Base-by-base conservation (phyloP, 2,797 vertebrate genomes). In the Acanthiza pusilla region DNA sequence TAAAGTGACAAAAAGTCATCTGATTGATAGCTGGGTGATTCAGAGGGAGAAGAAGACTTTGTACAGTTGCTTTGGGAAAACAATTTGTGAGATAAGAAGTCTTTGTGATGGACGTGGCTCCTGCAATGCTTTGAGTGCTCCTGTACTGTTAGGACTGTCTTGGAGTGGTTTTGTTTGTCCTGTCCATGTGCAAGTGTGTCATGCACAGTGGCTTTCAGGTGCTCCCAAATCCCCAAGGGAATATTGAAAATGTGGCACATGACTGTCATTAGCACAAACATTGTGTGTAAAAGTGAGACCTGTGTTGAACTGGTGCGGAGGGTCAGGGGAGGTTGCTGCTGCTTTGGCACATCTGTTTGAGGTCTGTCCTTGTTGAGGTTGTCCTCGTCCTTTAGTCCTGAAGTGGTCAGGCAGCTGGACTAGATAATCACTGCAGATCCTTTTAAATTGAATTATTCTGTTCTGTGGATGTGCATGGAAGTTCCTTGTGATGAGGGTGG, bases 161-260 rank as follows among this genome's bases (percentile, higher is more conserved):
- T 48, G 58, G 11, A 16, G 7, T 0, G 0, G 19, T 23, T 38
- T 0, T 0, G 2, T 89, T 80, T 72, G 34, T 26, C 21, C 22
- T 25, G 45, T 67, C 50, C 58, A 4, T 0, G 0, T 71, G 68
- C 26, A 67, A 11, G 25, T 38, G 22, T 65, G 83, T 21, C 1
- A 8, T 63, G 34, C 43, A 38, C 17, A 42, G 60, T 8, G 15
- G 29, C 57, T 66, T 85, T 32, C 38, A 61, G 34, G n/a, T 40
- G 75, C 47, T 51, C 13, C 15, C 38, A 65, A 6, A 68, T 75
- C 32, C 43, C 53, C 61, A 23, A 17, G 38, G n/a, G 30, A 42
- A 32, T 19, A 1, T 0, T 47, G 65, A 53, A 74, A n/a, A 11
- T 32, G 53, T 50, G 30, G 50, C 30, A 40, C 0, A 0, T 45